phyloP scores from a whole-genome alignment of 2,888 invertebrate genomes.

The Volucella bombylans region DNA sequence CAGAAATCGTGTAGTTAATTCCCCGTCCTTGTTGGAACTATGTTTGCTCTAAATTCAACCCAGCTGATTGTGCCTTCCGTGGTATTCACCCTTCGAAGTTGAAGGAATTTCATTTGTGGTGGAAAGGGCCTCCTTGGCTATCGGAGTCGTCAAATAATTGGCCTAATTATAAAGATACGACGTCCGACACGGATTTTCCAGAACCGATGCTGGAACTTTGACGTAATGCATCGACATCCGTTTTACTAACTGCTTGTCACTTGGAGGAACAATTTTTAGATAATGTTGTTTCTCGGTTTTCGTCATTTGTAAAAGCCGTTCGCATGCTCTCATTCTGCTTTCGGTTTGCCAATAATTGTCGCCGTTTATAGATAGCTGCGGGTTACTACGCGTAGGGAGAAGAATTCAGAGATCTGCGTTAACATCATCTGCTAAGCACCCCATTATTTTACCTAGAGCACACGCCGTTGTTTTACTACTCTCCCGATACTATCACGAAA shows the following conservation, averaged over 20 bases:
- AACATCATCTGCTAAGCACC: conserved; percentile 14
- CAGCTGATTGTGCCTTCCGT: conserved; percentile 72
- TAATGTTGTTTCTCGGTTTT: not conserved
- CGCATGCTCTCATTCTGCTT: not conserved
- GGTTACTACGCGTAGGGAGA: conserved; percentile 15
- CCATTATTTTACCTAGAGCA: conserved; percentile 1
- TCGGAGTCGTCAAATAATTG: not conserved
- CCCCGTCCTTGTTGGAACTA: conserved; percentile 59
- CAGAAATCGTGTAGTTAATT: conserved; percentile 51
- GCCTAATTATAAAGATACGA: too few relatives aligned
- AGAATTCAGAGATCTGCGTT: not conserved
- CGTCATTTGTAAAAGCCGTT: not conserved
- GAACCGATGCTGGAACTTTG: too few relatives aligned
- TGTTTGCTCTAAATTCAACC: conserved; percentile 66
- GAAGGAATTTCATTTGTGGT: conserved; percentile 64
- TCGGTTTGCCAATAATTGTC: not conserved
- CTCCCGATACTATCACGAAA: not conserved
- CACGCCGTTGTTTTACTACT: not conserved
- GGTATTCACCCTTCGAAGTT: conserved; percentile 62
- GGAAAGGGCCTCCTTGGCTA: conserved; percentile 71
- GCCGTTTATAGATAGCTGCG: too few relatives aligned
- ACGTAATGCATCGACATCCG: not conserved
- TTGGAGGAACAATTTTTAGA: not conserved
- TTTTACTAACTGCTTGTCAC: not conserved
- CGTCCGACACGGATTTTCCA: too few relatives aligned